Evolutionary conservation across 1,140 invertebrate species (phyloP).

Genomic region (Caenorhabditis remanei): DNA sequence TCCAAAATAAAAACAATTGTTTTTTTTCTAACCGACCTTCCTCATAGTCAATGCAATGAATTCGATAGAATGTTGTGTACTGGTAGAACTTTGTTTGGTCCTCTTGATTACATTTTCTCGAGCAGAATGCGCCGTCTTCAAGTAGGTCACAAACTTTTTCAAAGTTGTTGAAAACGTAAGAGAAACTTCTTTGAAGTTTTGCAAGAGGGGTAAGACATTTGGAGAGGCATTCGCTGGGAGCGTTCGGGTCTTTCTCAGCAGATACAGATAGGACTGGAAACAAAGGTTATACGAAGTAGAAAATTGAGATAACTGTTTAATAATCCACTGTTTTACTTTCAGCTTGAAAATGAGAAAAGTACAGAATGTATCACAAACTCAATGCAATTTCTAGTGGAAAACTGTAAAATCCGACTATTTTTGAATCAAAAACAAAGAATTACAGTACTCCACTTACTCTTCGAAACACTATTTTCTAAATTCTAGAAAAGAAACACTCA

Average conservation of each 20-base stretch:
- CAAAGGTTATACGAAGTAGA: too few species aligned
- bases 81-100: constrained; percentile 72
- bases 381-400: too few species aligned
- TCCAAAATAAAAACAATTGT: neutral
- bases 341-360: too few species aligned
- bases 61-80: constrained; percentile 74
- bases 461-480: too few species aligned
- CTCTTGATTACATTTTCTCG: constrained; percentile 67
- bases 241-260: constrained; percentile 29
- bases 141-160: constrained; percentile 71
- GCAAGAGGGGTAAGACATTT: constrained; percentile 59
- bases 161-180: constrained; percentile 63
- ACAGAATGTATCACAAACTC: too few species aligned
- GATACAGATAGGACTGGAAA: neutral
- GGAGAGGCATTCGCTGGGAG: constrained; percentile 57
- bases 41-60: constrained; percentile 74
- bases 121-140: constrained; percentile 69
- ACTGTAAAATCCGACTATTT: too few species aligned
- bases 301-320: too few species aligned
- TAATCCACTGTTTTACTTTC: too few species aligned
- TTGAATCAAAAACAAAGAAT: too few species aligned
- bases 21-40: constrained; percentile 63
- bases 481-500: neutral
- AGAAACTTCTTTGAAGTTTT: constrained; percentile 63
- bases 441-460: too few species aligned